Percentiles rank a stretch among this genome's conserved stretches.
Evolutionary conservation across 1,140 invertebrate genomes (phyloP).

Genomic region (Goniozus legneri): DNA sequence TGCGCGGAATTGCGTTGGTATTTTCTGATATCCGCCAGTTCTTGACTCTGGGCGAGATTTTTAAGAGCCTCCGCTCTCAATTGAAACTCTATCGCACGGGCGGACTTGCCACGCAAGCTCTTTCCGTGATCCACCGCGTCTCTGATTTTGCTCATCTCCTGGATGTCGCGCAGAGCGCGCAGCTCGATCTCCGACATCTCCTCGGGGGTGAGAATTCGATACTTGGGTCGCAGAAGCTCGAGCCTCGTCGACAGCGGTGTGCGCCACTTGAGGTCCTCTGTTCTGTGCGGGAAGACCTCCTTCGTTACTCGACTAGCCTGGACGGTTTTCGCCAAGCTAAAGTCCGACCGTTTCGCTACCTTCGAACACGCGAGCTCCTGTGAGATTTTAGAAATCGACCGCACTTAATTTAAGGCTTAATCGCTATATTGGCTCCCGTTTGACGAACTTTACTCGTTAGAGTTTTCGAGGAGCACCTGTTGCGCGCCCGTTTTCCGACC

Average conservation of each 20-base stretch:
- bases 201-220: slow-evolving; percentile 47
- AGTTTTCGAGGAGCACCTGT: no score
- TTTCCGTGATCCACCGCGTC: slow-evolving; percentile 52
- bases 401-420: no score
- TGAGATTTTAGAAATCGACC: no score
- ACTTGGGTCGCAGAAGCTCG: slow-evolving; percentile 22
- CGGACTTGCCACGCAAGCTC: slow-evolving; percentile 67
- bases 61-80: slow-evolving; percentile 55
- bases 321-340: slow-evolving; percentile 64
- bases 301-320: slow-evolving; percentile 64
- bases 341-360: slow-evolving; percentile 64
- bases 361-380: slow-evolving; percentile 32
- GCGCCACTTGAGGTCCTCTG: slow-evolving; percentile 47
- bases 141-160: slow-evolving; percentile 46
- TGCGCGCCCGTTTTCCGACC: no score
- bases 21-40: slow-evolving; percentile 43
- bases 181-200: slow-evolving; percentile 48
- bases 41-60: slow-evolving; percentile 45
- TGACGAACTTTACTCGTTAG: no score
- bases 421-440: no score
- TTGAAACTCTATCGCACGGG: slow-evolving; percentile 66
- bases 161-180: slow-evolving; percentile 49
- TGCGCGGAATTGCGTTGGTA: slow-evolving; percentile 40
- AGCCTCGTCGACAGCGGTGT: slow-evolving; percentile 34
- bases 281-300: slow-evolving; percentile 60